Percentiles rank a stretch among this genome's conserved stretches.
These are phyloP conservation scores for Melangyna quadrimaculata DNA, from an alignment of 2,888 invertebrate genomes.

Conservation along the genomic window DNA sequence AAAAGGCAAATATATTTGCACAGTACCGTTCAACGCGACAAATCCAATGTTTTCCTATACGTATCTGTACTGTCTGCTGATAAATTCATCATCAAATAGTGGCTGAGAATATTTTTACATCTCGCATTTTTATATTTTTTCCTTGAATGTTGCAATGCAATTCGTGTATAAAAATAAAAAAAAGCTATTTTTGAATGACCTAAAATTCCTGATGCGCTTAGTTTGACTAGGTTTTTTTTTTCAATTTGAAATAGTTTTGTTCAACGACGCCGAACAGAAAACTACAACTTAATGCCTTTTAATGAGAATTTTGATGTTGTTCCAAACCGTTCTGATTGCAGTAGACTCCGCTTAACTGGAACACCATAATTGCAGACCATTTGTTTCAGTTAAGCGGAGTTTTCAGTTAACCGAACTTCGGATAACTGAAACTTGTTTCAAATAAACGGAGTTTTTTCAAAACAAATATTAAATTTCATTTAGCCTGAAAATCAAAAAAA, in stretches of 20 bases:
- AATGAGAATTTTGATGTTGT: no score
- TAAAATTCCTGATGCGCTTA: conserved; percentile 13
- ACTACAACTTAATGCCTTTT: no score
- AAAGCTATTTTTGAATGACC: conserved; percentile 39
- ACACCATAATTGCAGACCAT: no score
- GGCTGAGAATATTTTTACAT: conserved; percentile 5
- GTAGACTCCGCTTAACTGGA: no score
- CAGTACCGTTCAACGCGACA: not conserved
- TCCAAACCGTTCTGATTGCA: no score
- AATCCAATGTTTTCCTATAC: not conserved
- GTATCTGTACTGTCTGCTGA: not conserved
- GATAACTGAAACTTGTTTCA: no score
- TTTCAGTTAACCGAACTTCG: no score
- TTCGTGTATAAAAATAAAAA: conserved; percentile 6
- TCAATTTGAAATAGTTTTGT: not conserved
- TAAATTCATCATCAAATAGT: conserved; percentile 11
- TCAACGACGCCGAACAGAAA: no score
- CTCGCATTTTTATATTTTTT: not conserved
- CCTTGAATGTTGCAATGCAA: not conserved
- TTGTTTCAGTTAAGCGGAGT: no score
- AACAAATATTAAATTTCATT: no score
- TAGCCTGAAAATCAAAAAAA: no score
- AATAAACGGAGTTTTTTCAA: no score
- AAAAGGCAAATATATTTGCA: not conserved
- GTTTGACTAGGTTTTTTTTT: not conserved